phyloP scores from a whole-genome alignment of 2,113 vertebrate genomes.

The Opisthocomus hoazin region DNA sequence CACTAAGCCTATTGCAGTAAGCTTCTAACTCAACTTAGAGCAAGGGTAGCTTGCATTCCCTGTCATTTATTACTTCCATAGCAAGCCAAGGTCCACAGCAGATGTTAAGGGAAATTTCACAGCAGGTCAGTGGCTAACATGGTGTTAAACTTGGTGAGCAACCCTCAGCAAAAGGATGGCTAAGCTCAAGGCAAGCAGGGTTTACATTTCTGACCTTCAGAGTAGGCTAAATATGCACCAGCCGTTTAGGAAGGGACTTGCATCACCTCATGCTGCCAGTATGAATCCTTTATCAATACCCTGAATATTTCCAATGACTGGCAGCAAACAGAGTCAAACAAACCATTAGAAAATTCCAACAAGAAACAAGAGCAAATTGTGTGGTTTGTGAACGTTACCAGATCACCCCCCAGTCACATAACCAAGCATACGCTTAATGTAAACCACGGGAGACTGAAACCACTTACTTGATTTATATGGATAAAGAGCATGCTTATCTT shows the following conservation, averaged over 20 bases:
- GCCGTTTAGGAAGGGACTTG: neutral
- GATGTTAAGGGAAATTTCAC: neutral
- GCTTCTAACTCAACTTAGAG: neutral
- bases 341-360: neutral
- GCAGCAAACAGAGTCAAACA: neutral
- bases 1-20: neutral
- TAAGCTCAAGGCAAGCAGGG: neutral
- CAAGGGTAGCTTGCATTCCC: neutral
- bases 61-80: neutral
- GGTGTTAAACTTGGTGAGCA: neutral
- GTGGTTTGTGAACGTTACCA: rapidly evolving
- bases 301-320: neutral
- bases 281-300: neutral
- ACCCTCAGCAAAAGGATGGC: neutral
- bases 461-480: neutral
- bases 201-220: neutral
- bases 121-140: neutral
- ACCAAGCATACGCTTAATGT: neutral
- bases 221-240: rapidly evolving
- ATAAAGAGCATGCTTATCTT: neutral
- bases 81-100: neutral
- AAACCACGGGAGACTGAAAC: neutral
- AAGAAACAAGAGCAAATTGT: rapidly evolving
- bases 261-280: neutral
- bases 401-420: neutral